Conservation (phyloP, 23 tunicate species). For the Trididemnum clinides region DNA sequence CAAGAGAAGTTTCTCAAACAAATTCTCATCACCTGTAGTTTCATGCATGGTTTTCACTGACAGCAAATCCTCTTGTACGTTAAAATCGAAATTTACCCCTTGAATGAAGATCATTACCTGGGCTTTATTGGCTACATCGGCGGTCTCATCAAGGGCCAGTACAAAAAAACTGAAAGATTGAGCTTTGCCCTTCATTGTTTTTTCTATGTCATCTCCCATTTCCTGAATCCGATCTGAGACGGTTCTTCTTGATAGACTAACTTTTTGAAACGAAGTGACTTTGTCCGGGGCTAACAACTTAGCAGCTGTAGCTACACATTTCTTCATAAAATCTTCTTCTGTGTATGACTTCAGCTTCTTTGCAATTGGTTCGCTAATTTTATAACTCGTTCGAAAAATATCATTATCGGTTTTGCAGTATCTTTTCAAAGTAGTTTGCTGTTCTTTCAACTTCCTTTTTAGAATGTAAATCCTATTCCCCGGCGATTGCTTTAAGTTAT, state of each 20-base stretch:
- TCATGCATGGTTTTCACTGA: slow-evolving; percentile 49
- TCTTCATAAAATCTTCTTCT: slow-evolving; percentile 47
- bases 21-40: slow-evolving; percentile 57
- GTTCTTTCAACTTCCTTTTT: slow-evolving; percentile 25
- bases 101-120: slow-evolving; percentile 69
- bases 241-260: slow-evolving; percentile 71
- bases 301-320: slow-evolving; percentile 46
- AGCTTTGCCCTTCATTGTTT: slow-evolving; percentile 49
- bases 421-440: slow-evolving; percentile 48
- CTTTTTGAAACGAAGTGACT: slow-evolving; percentile 53
- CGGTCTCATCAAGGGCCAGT: slow-evolving; percentile 56
- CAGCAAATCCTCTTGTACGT: slow-evolving; percentile 61
- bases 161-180: slow-evolving; percentile 40
- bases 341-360: slow-evolving; percentile 53
- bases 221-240: slow-evolving; percentile 65
- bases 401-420: slow-evolving; percentile 46
- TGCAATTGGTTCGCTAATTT: slow-evolving; percentile 47
- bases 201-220: slow-evolving; percentile 72
- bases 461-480: slow-evolving; percentile 28
- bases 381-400: slow-evolving; percentile 43
- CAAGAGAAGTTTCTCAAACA: slow-evolving; percentile 52
- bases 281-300: slow-evolving; percentile 56
- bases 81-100: slow-evolving; percentile 54
- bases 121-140: slow-evolving; percentile 59
- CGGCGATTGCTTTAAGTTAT: slow-evolving; percentile 33